Evolutionary conservation across 37 sponge, comb jelly and placozoan species (phyloP).

Genomic region (Oscarella lobularis): DNA sequence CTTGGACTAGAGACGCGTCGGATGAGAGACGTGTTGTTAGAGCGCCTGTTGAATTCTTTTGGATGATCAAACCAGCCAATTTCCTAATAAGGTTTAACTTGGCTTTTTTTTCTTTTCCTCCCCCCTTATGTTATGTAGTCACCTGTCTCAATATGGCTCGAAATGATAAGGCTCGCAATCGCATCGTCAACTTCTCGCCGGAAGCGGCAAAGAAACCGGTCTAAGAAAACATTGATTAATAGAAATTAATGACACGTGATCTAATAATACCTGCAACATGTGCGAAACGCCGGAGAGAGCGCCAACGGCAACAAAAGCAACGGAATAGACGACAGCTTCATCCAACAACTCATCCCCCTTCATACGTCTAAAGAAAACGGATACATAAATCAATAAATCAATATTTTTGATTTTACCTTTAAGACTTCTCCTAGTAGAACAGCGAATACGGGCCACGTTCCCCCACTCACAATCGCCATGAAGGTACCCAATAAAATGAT

Average conservation of each 20-base stretch:
- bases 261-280: background rate
- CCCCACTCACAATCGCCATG: constrained; percentile 31
- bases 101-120: too few species aligned
- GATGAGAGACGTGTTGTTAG: constrained; percentile 1
- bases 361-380: too few species aligned
- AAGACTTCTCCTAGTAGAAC: constrained; percentile 62
- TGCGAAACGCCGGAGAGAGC: background rate
- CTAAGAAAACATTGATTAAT: constrained; percentile 6
- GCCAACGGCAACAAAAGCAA: background rate
- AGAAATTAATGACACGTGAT: background rate
- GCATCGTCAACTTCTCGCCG: constrained; percentile 59
- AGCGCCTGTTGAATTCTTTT: constrained; percentile 5
- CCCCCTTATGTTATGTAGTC: too few species aligned
- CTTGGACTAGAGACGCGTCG: constrained; percentile 8
- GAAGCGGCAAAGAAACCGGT: constrained; percentile 39
- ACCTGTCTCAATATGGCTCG: constrained; percentile 50
- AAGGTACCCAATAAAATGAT: constrained; percentile 38
- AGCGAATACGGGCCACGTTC: constrained; percentile 41
- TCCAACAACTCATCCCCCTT: background rate
- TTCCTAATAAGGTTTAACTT: constrained; percentile 3
- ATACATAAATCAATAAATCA: too few species aligned
- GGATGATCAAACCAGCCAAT: constrained; percentile 12
- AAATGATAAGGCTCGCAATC: constrained; percentile 38
- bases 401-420: constrained; percentile 12
- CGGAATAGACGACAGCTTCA: constrained; percentile 1